phyloP scores from a whole-genome alignment of 1,140 invertebrate species.

The Scaptomyza graminum region DNA sequence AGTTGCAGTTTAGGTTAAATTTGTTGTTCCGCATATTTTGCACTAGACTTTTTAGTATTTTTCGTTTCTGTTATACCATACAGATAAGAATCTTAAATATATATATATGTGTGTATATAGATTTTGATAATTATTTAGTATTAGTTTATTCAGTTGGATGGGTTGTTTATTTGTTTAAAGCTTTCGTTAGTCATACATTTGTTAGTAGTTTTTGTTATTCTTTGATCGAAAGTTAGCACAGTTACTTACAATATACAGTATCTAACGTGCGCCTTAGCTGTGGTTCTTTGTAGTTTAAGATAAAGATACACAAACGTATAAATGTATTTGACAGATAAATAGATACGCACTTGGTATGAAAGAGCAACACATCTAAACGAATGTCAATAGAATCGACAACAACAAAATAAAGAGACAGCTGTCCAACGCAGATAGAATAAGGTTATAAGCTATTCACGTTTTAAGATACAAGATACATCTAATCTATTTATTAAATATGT shows the following conservation, averaged over 20 bases:
- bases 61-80: constrained; percentile 37
- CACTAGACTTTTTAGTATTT: constrained; percentile 43
- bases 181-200: constrained; percentile 66
- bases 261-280: background rate
- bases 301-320: background rate
- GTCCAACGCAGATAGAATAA: background rate
- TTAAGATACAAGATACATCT: background rate
- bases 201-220: constrained; percentile 47
- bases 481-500: background rate
- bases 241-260: constrained; percentile 4
- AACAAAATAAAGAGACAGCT: background rate
- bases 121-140: constrained; percentile 29
- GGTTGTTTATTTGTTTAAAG: constrained; percentile 64
- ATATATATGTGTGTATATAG: constrained; percentile 22
- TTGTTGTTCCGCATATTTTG: constrained; percentile 65
- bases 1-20: constrained; percentile 44
- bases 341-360: background rate
- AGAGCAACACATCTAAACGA: constrained; percentile 1
- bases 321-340: background rate
- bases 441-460: constrained; percentile 1
- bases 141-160: constrained; percentile 64
- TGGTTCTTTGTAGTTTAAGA: background rate
- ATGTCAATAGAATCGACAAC: constrained; percentile 2
- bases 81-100: constrained; percentile 52
- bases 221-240: constrained; percentile 43